A percentile compares a stretch with the other conserved stretches of the same genome.
Evolutionary conservation across 2,113 vertebrate species (phyloP).

Genomic region (Blennius ocellaris): DNA sequence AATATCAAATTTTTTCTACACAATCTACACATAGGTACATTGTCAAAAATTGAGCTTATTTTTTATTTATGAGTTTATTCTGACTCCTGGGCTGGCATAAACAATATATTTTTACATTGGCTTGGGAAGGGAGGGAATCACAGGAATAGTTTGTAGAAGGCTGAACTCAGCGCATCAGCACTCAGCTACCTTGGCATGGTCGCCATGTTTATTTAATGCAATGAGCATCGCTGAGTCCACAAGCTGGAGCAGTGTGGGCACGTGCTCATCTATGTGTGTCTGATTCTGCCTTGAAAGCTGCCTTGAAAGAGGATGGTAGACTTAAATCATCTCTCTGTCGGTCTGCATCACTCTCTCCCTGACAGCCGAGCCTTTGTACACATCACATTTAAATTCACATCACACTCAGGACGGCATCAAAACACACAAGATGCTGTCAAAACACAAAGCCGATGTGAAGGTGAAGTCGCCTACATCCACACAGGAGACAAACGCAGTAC

Average conservation of each 20-base stretch:
- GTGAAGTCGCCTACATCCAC: constrained; percentile 52
- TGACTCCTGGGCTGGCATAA: not conserved
- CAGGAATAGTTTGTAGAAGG: not conserved
- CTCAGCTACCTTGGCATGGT: not conserved
- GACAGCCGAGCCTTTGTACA: constrained; percentile 59
- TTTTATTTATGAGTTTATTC: no score
- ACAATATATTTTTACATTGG: not conserved
- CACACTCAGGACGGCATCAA: constrained; percentile 48
- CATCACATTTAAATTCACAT: constrained; percentile 64
- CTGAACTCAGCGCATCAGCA: constrained; percentile 5
- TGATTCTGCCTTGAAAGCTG: constrained; percentile 39
- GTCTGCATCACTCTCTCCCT: constrained; percentile 50
- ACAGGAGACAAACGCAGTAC: constrained; percentile 22
- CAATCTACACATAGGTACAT: no score
- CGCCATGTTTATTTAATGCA: constrained; percentile 11
- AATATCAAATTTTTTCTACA: no score
- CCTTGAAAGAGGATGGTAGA: constrained; percentile 59
- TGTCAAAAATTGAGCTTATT: no score
- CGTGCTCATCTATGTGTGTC: not conserved
- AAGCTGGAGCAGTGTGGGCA: constrained; percentile 8
- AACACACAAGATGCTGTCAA: constrained; percentile 56
- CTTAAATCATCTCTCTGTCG: constrained; percentile 63
- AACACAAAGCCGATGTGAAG: constrained; percentile 55
- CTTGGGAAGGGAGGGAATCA: not conserved
- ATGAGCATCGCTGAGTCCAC: constrained; percentile 13